A percentile compares a stretch with the other conserved stretches of the same genome.
phyloP scores from a whole-genome alignment of 2,113 vertebrate genomes.

The human (Homo sapiens) region GRCh38 chr9:3464501-3465000 shows the following conservation, averaged over 20 bases:
- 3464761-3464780: background rate
- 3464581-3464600: background rate
- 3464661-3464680: background rate
- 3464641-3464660: background rate
- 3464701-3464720: background rate
- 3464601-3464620: background rate
- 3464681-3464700: background rate
- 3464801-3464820: background rate
- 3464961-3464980: background rate
- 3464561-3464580: background rate
- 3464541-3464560: background rate
- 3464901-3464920: background rate
- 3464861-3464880: background rate
- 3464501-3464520: background rate
- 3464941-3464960: background rate
- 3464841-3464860: background rate
- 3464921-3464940: background rate
- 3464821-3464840: background rate
- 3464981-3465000: background rate
- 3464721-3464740: background rate
- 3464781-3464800: background rate
- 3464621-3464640: background rate
- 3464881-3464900: background rate
- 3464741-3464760: background rate
- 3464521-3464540: background rate